Percentiles rank a stretch among this genome's conserved stretches.
Evolutionary conservation across 2,797 vertebrate species (phyloP).

Genomic region (Arremon brunneinucha): DNA sequence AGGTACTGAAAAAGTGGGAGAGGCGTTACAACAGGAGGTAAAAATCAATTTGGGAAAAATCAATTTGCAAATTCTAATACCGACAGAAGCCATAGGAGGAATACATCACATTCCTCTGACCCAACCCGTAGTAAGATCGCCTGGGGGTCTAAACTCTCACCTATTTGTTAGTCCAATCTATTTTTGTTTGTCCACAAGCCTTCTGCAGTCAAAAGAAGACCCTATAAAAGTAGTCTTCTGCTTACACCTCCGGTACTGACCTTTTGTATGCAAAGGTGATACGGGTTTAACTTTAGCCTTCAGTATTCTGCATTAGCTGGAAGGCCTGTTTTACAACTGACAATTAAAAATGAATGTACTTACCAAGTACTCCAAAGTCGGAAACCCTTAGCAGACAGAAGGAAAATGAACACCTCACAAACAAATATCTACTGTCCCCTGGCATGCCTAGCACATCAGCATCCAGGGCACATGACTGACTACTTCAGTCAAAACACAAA

Average conservation of each 20-base stretch:
- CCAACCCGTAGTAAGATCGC: accelerated
- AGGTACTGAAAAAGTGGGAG: not conserved
- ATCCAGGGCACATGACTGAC: no score
- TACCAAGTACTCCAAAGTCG: not conserved
- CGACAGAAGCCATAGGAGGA: not conserved
- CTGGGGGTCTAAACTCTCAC: not conserved
- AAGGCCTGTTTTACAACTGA: not conserved
- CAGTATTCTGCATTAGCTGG: not conserved
- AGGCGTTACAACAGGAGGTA: not conserved
- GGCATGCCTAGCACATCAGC: not conserved
- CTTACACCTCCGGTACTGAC: not conserved
- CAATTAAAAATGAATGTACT: not conserved
- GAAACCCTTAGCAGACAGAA: not conserved
- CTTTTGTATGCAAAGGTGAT: not conserved
- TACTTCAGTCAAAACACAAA: not conserved
- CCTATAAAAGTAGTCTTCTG: not conserved
- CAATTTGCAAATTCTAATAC: not conserved
- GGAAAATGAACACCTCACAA: not conserved
- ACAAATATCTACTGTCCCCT: not conserved
- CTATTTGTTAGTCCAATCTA: not conserved
- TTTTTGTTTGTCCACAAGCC: not conserved
- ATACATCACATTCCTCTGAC: not conserved
- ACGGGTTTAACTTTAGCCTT: not conserved
- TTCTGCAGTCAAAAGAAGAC: not conserved
- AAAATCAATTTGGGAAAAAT: not conserved